Conservation (phyloP, 2,888 invertebrate genomes). For the Pecten maximus region DNA sequence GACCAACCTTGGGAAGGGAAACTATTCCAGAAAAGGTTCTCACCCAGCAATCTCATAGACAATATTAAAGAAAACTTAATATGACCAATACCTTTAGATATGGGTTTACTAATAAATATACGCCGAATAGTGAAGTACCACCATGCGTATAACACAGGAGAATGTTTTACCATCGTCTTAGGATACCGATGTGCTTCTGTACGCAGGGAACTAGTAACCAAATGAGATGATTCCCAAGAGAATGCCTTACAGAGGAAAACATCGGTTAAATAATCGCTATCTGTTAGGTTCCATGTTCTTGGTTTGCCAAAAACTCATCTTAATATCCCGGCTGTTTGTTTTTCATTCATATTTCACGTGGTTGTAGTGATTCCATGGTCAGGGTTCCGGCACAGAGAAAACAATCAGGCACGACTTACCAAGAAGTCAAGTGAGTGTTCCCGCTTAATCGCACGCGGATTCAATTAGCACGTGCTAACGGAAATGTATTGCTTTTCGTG, state of each 20-base stretch:
- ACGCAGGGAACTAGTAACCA: neutral
- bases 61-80: no score
- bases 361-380: neutral
- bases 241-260: neutral
- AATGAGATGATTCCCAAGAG: neutral
- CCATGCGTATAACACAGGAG: no score
- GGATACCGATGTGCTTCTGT: neutral
- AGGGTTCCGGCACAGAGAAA: neutral
- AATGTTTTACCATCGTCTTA: no score
- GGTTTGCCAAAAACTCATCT: neutral
- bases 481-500: neutral
- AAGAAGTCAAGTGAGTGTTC: neutral
- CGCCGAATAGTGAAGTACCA: no score
- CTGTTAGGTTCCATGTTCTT: neutral
- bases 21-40: no score
- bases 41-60: no score
- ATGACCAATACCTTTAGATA: no score
- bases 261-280: neutral
- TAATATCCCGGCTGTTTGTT: slow-evolving; percentile 30
- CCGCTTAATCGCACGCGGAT: neutral
- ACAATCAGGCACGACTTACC: neutral
- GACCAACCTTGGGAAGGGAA: no score
- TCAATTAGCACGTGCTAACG: neutral
- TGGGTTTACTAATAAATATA: no score
- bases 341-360: slow-evolving; percentile 11